Evolutionary conservation across 35 echinoderm and acorn worm genomes (phyloP).

Genomic region (Eucidaris tribuloides): DNA sequence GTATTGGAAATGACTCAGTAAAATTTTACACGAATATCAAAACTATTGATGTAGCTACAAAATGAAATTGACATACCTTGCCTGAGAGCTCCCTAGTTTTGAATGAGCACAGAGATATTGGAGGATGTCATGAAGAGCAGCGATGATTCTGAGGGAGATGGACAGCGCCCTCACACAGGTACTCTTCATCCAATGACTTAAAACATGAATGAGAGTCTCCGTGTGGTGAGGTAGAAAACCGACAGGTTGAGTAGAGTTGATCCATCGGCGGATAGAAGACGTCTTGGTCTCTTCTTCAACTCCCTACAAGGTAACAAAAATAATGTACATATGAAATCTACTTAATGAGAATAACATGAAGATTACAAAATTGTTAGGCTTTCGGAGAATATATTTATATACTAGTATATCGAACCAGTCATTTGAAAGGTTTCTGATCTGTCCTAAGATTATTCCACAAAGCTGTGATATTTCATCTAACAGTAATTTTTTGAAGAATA

Average conservation of each 20-base stretch:
- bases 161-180: constrained; percentile 69
- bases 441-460: too few relatives aligned
- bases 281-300: constrained; percentile 81
- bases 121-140: constrained; percentile 86
- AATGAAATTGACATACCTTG: constrained; percentile 34
- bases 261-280: constrained; percentile 77
- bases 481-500: too few relatives aligned
- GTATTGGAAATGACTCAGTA: too few relatives aligned
- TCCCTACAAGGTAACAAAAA: too few relatives aligned
- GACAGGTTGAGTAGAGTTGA: constrained; percentile 83
- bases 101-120: constrained; percentile 96
- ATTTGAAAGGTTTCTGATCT: too few relatives aligned
- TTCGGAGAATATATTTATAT: too few relatives aligned
- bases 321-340: too few relatives aligned
- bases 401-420: too few relatives aligned
- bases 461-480: too few relatives aligned
- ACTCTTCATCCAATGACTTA: constrained; percentile 78
- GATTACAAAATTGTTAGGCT: too few relatives aligned
- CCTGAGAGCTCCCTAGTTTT: constrained; percentile 91
- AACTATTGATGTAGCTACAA: background rate
- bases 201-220: constrained; percentile 82
- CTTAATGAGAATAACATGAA: too few relatives aligned
- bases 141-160: constrained; percentile 53
- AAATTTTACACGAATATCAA: too few relatives aligned
- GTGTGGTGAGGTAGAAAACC: constrained; percentile 96